A percentile compares a stretch with the other conserved stretches of the same genome.
These are phyloP conservation scores for Cephus cinctus DNA, from an alignment of 1,140 invertebrate genomes.

Conservation along the genomic window DNA sequence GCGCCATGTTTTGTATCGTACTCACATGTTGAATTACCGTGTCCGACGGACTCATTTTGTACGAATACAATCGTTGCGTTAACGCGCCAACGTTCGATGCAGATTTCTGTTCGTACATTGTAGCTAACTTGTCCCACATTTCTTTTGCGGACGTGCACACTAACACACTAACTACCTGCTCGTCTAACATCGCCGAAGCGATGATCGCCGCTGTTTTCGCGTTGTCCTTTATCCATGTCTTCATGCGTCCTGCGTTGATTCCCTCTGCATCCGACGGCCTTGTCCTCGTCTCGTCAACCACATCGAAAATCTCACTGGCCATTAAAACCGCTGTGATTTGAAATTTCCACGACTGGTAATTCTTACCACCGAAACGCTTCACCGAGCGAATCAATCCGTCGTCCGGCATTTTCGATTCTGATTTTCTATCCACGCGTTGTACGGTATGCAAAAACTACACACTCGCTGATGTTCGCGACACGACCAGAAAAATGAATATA, in stretches of 20 bases:
- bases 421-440: too few relatives aligned
- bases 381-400: constrained; percentile 8
- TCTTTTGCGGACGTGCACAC: constrained; percentile 14
- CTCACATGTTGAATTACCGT: constrained; percentile 18
- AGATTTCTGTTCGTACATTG: constrained; percentile 14
- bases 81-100: constrained; percentile 12
- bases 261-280: neutral
- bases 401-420: constrained; percentile 10
- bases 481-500: too few relatives aligned
- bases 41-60: constrained; percentile 13
- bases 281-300: constrained; percentile 2
- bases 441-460: too few relatives aligned
- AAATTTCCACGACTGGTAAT: constrained; percentile 18
- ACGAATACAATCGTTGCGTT: constrained; percentile 16
- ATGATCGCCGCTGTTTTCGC: constrained; percentile 16
- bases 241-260: constrained; percentile 1
- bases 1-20: constrained; percentile 18
- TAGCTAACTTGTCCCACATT: constrained; percentile 16
- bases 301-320: neutral
- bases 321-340: constrained; percentile 6
- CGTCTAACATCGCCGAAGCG: constrained; percentile 12
- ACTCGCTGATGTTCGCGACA: too few relatives aligned
- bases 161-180: constrained; percentile 9
- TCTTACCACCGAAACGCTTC: constrained; percentile 8
- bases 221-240: constrained; percentile 14